Evolutionary conservation across 2,113 vertebrate species (phyloP).

Genomic region (Tragelaphus scriptus): DNA sequence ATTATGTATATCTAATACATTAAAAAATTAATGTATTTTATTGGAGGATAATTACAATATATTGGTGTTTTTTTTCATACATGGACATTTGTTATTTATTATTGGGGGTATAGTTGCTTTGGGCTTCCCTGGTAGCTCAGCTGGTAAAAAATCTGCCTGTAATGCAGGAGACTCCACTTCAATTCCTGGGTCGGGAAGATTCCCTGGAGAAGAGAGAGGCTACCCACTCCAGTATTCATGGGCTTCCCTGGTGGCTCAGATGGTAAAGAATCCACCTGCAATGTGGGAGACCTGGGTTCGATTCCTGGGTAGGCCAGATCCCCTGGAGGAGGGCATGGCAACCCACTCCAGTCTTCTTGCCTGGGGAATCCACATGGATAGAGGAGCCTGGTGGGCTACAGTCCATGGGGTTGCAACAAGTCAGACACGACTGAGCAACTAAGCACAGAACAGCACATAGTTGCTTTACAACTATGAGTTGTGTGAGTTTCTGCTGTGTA

Average conservation of each 20-base stretch:
- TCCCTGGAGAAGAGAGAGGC: neutral
- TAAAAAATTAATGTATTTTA: no score
- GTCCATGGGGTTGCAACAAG: neutral
- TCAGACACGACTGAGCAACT: neutral
- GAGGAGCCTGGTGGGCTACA: neutral
- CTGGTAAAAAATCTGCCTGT: neutral
- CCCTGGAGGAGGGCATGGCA: neutral
- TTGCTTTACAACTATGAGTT: neutral
- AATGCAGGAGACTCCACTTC: neutral
- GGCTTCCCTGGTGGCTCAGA: neutral
- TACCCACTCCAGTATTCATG: neutral
- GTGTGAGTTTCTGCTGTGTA: neutral
- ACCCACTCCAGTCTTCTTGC: neutral
- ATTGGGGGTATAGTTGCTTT: neutral
- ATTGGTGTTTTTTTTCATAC: neutral
- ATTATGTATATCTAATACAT: neutral
- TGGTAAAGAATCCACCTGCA: neutral
- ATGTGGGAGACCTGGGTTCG: neutral
- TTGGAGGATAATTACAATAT: no score
- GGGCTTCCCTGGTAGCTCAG: neutral
- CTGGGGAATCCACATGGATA: neutral
- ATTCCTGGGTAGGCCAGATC: neutral
- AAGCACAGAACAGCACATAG: neutral
- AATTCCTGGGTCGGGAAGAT: rapidly evolving
- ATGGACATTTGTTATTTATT: neutral